phyloP scores from a whole-genome alignment of 2,113 vertebrate species.

The Colius striatus region DNA sequence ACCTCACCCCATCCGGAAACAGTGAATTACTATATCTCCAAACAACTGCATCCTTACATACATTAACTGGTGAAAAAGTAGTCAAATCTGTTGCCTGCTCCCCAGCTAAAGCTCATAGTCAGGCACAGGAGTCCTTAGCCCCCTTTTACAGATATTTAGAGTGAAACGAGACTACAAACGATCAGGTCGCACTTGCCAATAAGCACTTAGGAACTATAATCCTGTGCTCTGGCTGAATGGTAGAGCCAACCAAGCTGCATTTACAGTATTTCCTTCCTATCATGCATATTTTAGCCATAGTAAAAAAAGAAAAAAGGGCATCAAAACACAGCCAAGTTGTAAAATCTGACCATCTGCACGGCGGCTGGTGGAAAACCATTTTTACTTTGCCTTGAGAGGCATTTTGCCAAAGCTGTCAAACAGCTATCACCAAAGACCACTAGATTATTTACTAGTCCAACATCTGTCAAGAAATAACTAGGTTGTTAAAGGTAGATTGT shows the following conservation, averaged over 20 bases:
- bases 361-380: slow-evolving; percentile 24
- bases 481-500: slow-evolving; percentile 63
- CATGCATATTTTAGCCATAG: slow-evolving; percentile 13
- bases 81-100: background rate
- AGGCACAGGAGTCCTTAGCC: background rate
- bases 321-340: slow-evolving; percentile 41
- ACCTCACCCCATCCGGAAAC: background rate
- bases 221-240: background rate
- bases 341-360: slow-evolving; percentile 58
- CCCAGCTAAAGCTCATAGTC: background rate
- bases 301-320: background rate
- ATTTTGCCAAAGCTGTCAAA: slow-evolving; percentile 54
- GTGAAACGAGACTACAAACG: background rate
- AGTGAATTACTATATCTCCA: background rate
- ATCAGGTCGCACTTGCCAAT: background rate
- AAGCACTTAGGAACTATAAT: slow-evolving; percentile 17
- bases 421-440: slow-evolving; percentile 45
- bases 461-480: slow-evolving; percentile 71
- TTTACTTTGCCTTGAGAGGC: slow-evolving; percentile 32
- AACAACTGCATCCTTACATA: background rate
- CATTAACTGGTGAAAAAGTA: background rate
- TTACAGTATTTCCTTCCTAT: slow-evolving; percentile 53
- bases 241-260: background rate
- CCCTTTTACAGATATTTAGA: background rate
- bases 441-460: slow-evolving; percentile 67